phyloP scores from a whole-genome alignment of 2,113 vertebrate species.

The Anas platyrhynchos region DNA sequence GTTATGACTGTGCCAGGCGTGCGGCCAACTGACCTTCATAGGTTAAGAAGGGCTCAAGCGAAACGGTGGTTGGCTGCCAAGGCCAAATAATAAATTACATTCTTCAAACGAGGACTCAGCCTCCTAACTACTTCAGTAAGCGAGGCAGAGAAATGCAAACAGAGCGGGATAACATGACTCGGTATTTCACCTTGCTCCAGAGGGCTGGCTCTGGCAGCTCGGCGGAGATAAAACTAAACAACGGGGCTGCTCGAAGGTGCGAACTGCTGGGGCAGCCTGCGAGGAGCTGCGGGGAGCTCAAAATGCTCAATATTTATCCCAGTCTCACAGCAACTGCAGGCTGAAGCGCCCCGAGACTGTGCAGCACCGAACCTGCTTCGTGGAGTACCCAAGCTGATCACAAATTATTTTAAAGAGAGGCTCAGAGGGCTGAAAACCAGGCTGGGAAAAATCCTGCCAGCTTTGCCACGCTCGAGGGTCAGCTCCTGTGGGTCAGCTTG shows the following conservation, averaged over 20 bases:
- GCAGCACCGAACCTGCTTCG: neutral
- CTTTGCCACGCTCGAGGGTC: neutral
- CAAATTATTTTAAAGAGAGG: neutral
- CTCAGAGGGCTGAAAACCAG: neutral
- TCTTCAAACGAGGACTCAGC: slow-evolving; percentile 37
- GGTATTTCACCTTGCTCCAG: neutral
- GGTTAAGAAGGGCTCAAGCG: slow-evolving; percentile 35
- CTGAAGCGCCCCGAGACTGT: neutral
- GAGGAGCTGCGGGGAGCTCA: neutral
- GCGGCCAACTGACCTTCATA: slow-evolving; percentile 43
- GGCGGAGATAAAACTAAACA: neutral
- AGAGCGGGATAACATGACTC: neutral
- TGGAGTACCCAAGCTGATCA: neutral
- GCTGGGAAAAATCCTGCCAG: neutral
- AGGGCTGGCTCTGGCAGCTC: neutral
- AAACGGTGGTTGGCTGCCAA: slow-evolving; percentile 14
- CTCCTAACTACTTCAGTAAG: slow-evolving; percentile 23
- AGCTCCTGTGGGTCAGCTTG: fast-evolving
- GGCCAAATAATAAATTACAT: slow-evolving; percentile 24
- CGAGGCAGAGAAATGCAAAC: slow-evolving; percentile 22
- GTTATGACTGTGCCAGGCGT: slow-evolving; percentile 12
- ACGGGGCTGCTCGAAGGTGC: neutral
- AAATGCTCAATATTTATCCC: neutral
- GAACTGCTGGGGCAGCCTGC: neutral
- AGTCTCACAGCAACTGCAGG: neutral